Evolutionary conservation across 2,797 vertebrate species (phyloP).

Genomic region (Australoheros facetus): DNA sequence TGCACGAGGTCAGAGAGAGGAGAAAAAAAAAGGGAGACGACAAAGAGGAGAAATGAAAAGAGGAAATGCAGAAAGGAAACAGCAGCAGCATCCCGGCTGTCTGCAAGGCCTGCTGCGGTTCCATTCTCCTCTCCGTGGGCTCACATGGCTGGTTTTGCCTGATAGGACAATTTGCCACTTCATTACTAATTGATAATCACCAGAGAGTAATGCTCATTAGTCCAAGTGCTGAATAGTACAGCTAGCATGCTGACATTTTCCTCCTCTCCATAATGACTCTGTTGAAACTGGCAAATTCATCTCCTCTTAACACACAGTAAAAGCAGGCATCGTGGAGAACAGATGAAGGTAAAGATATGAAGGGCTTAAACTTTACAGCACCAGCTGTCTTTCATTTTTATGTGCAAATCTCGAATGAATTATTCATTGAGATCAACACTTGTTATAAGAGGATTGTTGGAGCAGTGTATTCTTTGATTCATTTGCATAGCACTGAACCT

Average conservation of each 20-base stretch:
- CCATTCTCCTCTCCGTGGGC: slow-evolving; percentile 40
- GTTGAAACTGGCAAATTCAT: slow-evolving; percentile 39
- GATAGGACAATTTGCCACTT: slow-evolving; percentile 77
- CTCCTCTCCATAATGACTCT: slow-evolving; percentile 54
- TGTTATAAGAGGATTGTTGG: background rate
- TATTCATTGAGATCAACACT: background rate
- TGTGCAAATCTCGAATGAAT: background rate
- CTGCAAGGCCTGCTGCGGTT: slow-evolving; percentile 20
- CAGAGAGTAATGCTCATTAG: slow-evolving; percentile 72
- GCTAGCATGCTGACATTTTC: slow-evolving; percentile 67
- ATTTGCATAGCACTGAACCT: background rate
- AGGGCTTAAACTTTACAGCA: background rate
- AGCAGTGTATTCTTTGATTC: background rate
- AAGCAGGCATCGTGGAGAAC: slow-evolving; percentile 4
- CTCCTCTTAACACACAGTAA: slow-evolving; percentile 18
- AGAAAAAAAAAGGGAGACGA: background rate
- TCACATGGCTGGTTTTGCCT: slow-evolving; percentile 47
- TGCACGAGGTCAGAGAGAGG: slow-evolving; percentile 28
- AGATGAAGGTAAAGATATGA: slow-evolving; percentile 4
- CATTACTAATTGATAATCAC: slow-evolving; percentile 79
- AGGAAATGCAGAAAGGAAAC: slow-evolving; percentile 24
- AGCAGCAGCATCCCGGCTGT: slow-evolving; percentile 22
- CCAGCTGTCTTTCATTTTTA: background rate
- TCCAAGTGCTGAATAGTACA: slow-evolving; percentile 56
- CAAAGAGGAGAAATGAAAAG: slow-evolving; percentile 17